phyloP scores from a whole-genome alignment of 2,888 invertebrate species.

The Phengaris arion region DNA sequence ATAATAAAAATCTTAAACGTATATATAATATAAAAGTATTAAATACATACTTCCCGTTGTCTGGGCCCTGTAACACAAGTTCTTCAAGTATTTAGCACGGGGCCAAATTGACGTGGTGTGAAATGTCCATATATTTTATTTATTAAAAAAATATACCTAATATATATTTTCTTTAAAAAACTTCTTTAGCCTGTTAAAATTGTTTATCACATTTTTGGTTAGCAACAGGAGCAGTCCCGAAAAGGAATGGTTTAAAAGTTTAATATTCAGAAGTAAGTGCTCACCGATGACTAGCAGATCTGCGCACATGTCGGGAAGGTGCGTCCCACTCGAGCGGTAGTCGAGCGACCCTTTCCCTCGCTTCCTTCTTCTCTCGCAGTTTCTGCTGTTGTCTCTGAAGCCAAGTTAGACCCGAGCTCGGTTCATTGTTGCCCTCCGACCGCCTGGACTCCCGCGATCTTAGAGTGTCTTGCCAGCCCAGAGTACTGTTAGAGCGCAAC shows the following conservation, averaged over 20 bases:
- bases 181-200: no score
- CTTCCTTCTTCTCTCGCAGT: slow-evolving; percentile 86
- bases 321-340: slow-evolving; percentile 83
- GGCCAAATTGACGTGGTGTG: no score
- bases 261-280: not conserved
- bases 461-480: slow-evolving; percentile 66
- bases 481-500: slow-evolving; percentile 65
- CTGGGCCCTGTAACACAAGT: no score
- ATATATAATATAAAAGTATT: no score
- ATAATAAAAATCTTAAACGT: no score
- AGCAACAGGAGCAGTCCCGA: not conserved
- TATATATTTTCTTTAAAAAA: no score
- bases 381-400: slow-evolving; percentile 90
- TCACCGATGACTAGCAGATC: slow-evolving; percentile 76
- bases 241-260: not conserved
- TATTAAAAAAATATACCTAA: no score
- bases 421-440: slow-evolving; percentile 62
- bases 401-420: slow-evolving; percentile 84
- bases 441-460: slow-evolving; percentile 62
- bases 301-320: slow-evolving; percentile 68
- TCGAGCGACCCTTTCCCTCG: slow-evolving; percentile 85
- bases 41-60: no score
- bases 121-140: no score
- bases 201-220: no score
- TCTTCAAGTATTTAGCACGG: no score